Evolutionary conservation across 2,888 invertebrate species (phyloP), one percentile per base, ranked within the genome.

Genomic region (Orchestes rusci): DNA sequence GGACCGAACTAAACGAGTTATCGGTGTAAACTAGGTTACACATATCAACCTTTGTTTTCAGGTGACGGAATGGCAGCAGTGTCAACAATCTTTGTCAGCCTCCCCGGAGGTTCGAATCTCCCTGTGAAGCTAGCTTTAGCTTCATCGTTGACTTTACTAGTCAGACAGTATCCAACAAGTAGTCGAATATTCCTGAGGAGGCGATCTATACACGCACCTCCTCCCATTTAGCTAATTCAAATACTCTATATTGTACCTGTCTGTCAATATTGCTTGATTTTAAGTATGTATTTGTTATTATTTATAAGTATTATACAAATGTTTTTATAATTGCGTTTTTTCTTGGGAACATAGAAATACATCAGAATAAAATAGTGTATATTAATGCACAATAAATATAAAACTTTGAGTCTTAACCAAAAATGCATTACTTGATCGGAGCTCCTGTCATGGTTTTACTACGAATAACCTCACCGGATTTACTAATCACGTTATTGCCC

Each of bases 1-100:
- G n/a, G n/a, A n/a, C n/a, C n/a, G n/a, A n/a, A n/a, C n/a, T n/a
- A n/a, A n/a, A n/a, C n/a, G n/a, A n/a, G n/a, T n/a, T n/a, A n/a
- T n/a, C n/a, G n/a, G n/a, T n/a, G n/a, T n/a, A n/a, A n/a, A n/a
- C n/a, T n/a, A n/a, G n/a, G n/a, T n/a, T n/a, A n/a, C n/a, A n/a
- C n/a, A n/a, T n/a, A n/a, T n/a, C n/a, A n/a, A n/a, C 2, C 31
- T 32, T 57, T 39, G 10, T 44, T 53, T 62, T 38, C 49, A 68
- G 82, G 79, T 45, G 92, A 94, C 71, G 86, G 85, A 23, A 74
- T 86, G 30, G 91, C 92, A 10, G 93, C 91, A n/a, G 88, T 95
- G 38, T 86, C 88, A 43, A 89, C 94, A 0, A 85, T 94, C 32
- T 82, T 95, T 59, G 83, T 95, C 48, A 84, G 87, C 64, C 70